Percentiles rank a stretch among this genome's conserved stretches.
These are phyloP conservation scores for Gari tellinella DNA, from an alignment of 2,888 invertebrate genomes.

Conservation along the genomic window DNA sequence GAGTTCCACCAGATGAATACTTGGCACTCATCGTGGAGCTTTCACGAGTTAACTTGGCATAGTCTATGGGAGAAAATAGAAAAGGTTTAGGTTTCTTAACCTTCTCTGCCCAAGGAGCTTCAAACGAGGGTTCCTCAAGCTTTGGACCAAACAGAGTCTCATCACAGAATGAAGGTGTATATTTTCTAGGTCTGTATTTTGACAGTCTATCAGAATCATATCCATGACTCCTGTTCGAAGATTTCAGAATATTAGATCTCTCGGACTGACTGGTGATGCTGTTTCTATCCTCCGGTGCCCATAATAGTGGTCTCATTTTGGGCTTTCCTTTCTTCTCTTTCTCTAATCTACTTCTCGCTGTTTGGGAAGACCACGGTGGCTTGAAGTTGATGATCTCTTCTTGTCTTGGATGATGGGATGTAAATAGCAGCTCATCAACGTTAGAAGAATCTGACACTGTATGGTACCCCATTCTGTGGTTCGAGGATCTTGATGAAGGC, in stretches of 20 bases:
- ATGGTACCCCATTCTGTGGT: constrained; percentile 65
- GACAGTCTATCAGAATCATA: constrained; percentile 44
- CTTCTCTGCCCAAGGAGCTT: constrained; percentile 79
- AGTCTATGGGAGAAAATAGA: constrained; percentile 58
- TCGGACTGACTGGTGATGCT: constrained; percentile 41
- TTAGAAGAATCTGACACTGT: constrained; percentile 62
- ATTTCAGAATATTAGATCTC: constrained; percentile 22
- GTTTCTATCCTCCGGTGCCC: constrained; percentile 64
- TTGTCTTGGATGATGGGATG: constrained; percentile 57
- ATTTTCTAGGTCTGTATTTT: constrained; percentile 68
- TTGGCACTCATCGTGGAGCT: constrained; percentile 28
- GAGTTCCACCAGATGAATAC: constrained; percentile 49
- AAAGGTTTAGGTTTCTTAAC: constrained; percentile 54
- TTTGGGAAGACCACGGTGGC: constrained; percentile 47
- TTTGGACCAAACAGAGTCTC: constrained; percentile 76
- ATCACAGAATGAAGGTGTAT: constrained; percentile 77
- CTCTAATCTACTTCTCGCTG: constrained; percentile 45
- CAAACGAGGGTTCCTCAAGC: constrained; percentile 74
- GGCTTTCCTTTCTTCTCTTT: constrained; percentile 48
- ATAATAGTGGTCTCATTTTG: constrained; percentile 66
- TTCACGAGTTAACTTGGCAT: constrained; percentile 51
- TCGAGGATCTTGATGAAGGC: constrained; percentile 34
- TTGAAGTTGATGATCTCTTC: constrained; percentile 38
- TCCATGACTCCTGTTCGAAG: constrained; percentile 25
- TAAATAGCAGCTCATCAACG: constrained; percentile 75